Evolutionary conservation across 2,888 invertebrate genomes (phyloP).

Genomic region (Heliconius aoede): DNA sequence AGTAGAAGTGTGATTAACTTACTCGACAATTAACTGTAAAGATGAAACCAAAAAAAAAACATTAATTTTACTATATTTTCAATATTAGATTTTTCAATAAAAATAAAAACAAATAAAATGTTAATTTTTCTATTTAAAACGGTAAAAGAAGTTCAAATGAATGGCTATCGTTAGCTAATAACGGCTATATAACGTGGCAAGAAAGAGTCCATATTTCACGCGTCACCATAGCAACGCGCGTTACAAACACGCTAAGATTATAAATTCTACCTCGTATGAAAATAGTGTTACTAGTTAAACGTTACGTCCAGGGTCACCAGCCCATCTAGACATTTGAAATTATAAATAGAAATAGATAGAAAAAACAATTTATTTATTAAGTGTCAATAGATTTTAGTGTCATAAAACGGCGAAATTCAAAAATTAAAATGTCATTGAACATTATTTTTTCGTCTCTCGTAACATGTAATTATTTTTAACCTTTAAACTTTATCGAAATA

Average conservation of each 20-base stretch:
- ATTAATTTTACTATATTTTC: background rate
- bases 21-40: background rate
- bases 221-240: slow-evolving; percentile 71
- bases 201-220: slow-evolving; percentile 77
- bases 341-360: background rate
- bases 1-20: too few species aligned
- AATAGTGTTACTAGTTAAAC: slow-evolving; percentile 46
- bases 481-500: slow-evolving; percentile 51
- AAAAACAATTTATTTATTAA: background rate
- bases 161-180: slow-evolving; percentile 76
- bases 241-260: slow-evolving; percentile 69
- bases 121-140: slow-evolving; percentile 38
- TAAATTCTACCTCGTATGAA: slow-evolving; percentile 42
- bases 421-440: background rate
- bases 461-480: slow-evolving; percentile 26
- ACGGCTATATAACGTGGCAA: slow-evolving; percentile 68
- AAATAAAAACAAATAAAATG: background rate
- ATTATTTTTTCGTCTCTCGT: background rate
- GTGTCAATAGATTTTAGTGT: background rate
- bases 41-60: background rate
- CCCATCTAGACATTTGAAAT: background rate
- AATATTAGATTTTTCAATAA: background rate
- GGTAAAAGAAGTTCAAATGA: slow-evolving; percentile 59
- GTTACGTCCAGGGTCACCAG: slow-evolving; percentile 35
- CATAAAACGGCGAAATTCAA: background rate